These are phyloP conservation scores for Coelopa frigida DNA, from an alignment of 1,140 invertebrate genomes.

Conservation along the genomic window DNA sequence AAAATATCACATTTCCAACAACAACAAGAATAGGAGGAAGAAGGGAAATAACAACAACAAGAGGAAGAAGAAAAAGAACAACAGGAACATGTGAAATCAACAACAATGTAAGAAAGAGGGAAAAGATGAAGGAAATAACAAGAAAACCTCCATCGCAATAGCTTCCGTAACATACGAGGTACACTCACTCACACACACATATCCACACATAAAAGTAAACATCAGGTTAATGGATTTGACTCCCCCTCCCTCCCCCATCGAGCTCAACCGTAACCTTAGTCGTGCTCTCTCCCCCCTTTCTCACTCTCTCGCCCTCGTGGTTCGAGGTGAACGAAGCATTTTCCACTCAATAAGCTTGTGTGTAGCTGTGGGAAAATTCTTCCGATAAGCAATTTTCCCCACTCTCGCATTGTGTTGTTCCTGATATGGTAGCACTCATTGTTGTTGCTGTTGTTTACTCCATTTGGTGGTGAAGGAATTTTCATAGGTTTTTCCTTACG, in stretches of 20 bases:
- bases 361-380: background rate
- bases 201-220: conserved; percentile 44
- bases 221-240: conserved; percentile 43
- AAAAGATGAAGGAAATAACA: too few species aligned
- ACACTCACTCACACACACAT: too few species aligned
- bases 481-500: background rate
- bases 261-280: background rate
- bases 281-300: background rate
- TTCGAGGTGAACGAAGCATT: too few species aligned
- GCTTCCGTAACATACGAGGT: too few species aligned
- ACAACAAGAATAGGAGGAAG: too few species aligned
- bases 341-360: background rate
- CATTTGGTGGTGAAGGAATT: background rate
- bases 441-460: conserved; percentile 10
- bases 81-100: too few species aligned
- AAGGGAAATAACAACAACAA: too few species aligned
- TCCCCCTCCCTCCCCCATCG: conserved; percentile 2
- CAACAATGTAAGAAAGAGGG: too few species aligned
- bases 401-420: background rate
- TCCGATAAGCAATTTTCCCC: background rate
- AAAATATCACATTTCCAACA: conserved; percentile 41
- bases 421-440: background rate
- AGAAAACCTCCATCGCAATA: too few species aligned
- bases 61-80: too few species aligned
- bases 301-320: background rate